Percentiles rank a stretch among this genome's conserved stretches.
Evolutionary conservation across 2,113 vertebrate genomes (phyloP).

Genomic region (Catharus minimus): DNA sequence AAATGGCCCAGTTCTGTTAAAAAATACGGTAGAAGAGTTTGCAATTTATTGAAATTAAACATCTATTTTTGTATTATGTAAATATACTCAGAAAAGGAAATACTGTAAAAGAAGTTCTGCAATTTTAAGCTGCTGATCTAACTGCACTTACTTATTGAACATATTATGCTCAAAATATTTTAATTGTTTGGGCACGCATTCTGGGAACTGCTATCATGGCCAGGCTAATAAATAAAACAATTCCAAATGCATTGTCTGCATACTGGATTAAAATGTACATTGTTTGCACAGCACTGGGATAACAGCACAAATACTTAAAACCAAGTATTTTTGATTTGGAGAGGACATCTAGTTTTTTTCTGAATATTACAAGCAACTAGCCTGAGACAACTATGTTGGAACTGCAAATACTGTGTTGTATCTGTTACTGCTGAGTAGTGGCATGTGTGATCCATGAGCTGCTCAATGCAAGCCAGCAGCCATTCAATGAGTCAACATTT

Average conservation of each 20-base stretch:
- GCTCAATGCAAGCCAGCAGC: neutral
- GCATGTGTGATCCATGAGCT: neutral
- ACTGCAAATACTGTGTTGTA: neutral
- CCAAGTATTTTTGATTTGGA: neutral
- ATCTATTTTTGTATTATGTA: conserved; percentile 20
- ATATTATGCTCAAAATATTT: neutral
- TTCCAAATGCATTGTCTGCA: neutral
- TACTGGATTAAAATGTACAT: neutral
- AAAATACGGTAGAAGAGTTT: neutral
- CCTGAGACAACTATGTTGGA: neutral
- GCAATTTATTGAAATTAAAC: neutral
- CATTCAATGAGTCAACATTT: neutral
- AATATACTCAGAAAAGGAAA: conserved; percentile 11
- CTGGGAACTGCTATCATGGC: neutral
- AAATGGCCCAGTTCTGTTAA: neutral
- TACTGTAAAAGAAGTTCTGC: neutral
- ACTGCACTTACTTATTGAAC: neutral
- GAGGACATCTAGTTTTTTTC: neutral
- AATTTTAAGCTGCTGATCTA: neutral
- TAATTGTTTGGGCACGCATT: neutral
- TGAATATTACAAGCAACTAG: neutral
- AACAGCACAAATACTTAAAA: neutral
- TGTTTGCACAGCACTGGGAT: neutral
- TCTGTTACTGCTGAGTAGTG: neutral
- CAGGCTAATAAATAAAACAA: neutral